Base-by-base conservation (phyloP, 2,888 invertebrate species). In the Halictus ligatus region DNA sequence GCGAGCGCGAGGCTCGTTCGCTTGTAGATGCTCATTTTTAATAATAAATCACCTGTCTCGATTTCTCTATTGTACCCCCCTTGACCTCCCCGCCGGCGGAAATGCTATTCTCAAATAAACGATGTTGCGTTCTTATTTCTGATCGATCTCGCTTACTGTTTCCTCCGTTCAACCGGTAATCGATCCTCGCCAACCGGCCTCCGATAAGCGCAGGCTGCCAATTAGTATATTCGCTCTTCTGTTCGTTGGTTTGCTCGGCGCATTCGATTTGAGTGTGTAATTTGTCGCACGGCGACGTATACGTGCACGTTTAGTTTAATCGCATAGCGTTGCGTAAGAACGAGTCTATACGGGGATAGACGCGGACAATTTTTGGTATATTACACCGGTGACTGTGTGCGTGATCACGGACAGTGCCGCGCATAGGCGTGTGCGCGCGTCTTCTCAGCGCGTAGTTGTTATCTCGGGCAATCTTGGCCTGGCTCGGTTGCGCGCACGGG, bases 21-120 rank as follows among this genome's bases (percentile, higher is more conserved):
- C 29, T 48, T 75, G 78, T 85, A 84, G 85, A 85, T 79, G 75
- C 50, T 79, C 75, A 85, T 85, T 85, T 43, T 75, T 35, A 85
- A 84, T 85, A 85, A 84, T 78, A 25, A 50, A 84, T 75, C 75
- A 79, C 71, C 69, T 85, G 46, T 40, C 48, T 21, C 35, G 60
- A 71, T 15, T 60, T 58, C 35, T 25, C 0, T 75, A 43, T 40
- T 48, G 29, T 48, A 60, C 35, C 40, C 25, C 15, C 5, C 15
- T 29, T 15, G 25, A 60, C 12, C 60, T 25, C 25, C 60, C 6
- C 15, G 43, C 0, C 21, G 21, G 12, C 21, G 40, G 21, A 35
- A 74, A 35, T 35, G 3, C n/a, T 6, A 25, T 3, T 10, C 43
- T 35, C 29, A 29, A 84, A 84, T 78, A 75, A 84, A 78, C 50